Percentiles rank a stretch among this genome's conserved stretches.
These are phyloP conservation scores for Myioborus melanocephalus DNA, from an alignment of 2,797 vertebrate species.

Conservation along the genomic window DNA sequence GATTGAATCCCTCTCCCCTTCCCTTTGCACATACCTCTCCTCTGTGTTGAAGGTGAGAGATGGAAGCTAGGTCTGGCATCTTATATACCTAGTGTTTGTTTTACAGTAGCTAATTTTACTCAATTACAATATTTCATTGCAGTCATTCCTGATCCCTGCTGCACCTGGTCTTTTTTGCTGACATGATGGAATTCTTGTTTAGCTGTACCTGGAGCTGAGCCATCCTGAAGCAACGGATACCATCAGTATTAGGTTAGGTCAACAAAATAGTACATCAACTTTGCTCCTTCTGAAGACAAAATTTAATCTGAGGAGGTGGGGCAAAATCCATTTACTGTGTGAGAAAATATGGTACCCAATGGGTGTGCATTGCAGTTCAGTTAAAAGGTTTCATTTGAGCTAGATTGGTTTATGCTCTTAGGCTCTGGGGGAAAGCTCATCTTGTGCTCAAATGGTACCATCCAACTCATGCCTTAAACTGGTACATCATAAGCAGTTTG, in stretches of 20 bases:
- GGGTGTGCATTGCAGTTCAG: neutral
- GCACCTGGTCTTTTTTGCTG: neutral
- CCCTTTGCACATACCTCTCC: neutral
- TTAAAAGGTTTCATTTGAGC: neutral
- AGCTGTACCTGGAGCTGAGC: neutral
- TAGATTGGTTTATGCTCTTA: neutral
- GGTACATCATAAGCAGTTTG: neutral
- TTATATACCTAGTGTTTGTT: neutral
- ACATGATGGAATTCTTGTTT: neutral
- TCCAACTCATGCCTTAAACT: neutral
- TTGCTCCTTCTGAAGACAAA: neutral
- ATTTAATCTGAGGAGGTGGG: neutral
- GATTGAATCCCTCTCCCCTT: neutral
- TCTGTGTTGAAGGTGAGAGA: neutral
- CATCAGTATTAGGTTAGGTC: neutral
- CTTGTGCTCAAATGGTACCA: neutral
- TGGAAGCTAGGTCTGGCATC: neutral
- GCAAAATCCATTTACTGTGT: neutral
- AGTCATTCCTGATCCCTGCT: neutral
- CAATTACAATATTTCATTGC: neutral
- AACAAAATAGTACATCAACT: neutral
- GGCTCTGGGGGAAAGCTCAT: neutral
- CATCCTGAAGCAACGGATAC: neutral
- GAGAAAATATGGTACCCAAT: neutral
- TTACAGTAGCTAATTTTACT: neutral